Conservation (phyloP, 2,888 invertebrate species). For the Mycogona germanica region DNA sequence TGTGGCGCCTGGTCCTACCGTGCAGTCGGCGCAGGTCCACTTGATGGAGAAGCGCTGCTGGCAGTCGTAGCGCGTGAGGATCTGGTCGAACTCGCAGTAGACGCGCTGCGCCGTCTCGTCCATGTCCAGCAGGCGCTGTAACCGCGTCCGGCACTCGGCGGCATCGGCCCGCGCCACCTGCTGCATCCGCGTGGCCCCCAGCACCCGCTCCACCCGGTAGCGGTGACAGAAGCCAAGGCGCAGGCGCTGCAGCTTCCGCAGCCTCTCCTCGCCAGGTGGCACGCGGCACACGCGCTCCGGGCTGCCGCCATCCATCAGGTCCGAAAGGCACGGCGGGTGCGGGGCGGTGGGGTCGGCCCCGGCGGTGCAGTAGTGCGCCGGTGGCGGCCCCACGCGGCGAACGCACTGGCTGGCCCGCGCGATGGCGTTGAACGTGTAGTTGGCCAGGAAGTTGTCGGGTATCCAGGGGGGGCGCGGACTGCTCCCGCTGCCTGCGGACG, state of each 20-base stretch:
- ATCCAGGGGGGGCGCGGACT: constrained; percentile 16
- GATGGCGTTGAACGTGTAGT: constrained; percentile 18
- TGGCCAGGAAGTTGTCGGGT: constrained; percentile 13
- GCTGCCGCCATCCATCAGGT: not conserved
- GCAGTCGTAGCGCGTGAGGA: constrained; percentile 26
- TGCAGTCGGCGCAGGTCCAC: constrained; percentile 26
- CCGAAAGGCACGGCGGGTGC: constrained; percentile 12
- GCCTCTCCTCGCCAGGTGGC: not conserved
- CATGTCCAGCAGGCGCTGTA: constrained; percentile 6
- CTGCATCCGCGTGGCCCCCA: constrained; percentile 6
- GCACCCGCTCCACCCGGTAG: constrained; percentile 21
- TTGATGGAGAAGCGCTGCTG: constrained; percentile 25
- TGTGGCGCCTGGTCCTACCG: constrained; percentile 20
- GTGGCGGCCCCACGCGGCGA: not conserved
- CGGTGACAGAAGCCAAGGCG: constrained; percentile 23
- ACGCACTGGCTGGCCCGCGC: constrained; percentile 15
- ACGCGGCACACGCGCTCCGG: not conserved
- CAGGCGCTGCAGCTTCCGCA: constrained; percentile 2
- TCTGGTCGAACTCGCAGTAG: constrained; percentile 22
- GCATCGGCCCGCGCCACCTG: constrained; percentile 2
- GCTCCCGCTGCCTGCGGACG: not conserved
- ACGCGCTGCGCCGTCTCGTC: constrained; percentile 18
- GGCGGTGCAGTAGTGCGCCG: constrained; percentile 1
- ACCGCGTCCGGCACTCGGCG: constrained; percentile 3
- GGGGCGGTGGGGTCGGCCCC: not conserved